Conservation (phyloP, 35 echinoderm and acorn worm species). For the Diadema setosum region DNA sequence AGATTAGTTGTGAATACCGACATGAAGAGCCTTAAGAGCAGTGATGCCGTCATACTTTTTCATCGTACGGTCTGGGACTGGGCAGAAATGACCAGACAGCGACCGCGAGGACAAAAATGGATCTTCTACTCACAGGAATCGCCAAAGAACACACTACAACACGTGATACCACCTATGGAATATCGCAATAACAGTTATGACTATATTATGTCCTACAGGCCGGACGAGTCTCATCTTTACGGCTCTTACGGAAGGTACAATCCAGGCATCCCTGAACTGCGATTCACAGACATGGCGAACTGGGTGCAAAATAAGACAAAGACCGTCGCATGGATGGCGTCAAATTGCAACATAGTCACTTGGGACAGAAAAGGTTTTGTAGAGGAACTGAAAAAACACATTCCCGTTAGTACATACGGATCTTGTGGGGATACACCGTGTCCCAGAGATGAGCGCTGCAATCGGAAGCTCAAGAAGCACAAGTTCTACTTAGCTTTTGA, state of each 20-base stretch:
- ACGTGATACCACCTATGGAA: neutral
- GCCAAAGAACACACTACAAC: neutral
- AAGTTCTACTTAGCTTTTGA: slow-evolving; percentile 64
- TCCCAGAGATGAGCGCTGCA: slow-evolving; percentile 7
- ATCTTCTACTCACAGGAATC: neutral
- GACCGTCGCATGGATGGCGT: slow-evolving; percentile 47
- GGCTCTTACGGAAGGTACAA: neutral
- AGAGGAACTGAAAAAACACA: neutral
- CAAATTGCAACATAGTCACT: slow-evolving; percentile 12
- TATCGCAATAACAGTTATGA: slow-evolving; percentile 1
- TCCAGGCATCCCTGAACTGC: neutral
- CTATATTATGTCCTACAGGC: slow-evolving; percentile 6
- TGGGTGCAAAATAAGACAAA: slow-evolving; percentile 49
- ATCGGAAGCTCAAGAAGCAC: slow-evolving; percentile 13
- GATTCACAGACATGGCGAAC: neutral
- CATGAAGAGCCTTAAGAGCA: neutral
- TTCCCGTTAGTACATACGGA: slow-evolving; percentile 35
- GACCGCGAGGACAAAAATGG: neutral
- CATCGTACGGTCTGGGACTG: neutral
- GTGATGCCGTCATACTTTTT: neutral
- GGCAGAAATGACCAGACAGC: neutral
- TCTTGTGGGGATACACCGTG: slow-evolving; percentile 2
- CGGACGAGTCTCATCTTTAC: neutral
- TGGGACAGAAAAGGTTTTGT: slow-evolving; percentile 43
- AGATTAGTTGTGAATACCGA: neutral